phyloP scores from a whole-genome alignment of 2,888 invertebrate genomes.

The Cephus runcator region DNA sequence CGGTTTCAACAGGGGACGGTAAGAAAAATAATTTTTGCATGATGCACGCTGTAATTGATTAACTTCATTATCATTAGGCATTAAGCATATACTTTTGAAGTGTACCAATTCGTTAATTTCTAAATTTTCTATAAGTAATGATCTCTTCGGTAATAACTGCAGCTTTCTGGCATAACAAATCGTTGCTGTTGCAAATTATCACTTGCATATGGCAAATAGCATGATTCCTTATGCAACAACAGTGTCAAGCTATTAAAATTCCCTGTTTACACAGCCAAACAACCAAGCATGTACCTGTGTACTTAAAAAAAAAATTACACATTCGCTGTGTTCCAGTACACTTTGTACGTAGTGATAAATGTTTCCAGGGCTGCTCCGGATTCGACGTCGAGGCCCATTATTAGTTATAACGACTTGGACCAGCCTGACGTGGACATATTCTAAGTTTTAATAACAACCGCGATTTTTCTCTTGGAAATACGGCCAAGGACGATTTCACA shows the following conservation, averaged over 20 bases:
- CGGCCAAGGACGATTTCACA: background rate
- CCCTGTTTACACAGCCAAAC: background rate
- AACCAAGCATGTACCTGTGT: background rate
- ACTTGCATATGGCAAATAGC: background rate
- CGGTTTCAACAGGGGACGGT: slow-evolving; percentile 66
- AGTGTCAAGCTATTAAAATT: background rate
- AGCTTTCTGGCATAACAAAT: background rate
- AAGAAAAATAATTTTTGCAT: slow-evolving; percentile 29
- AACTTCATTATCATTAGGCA: background rate
- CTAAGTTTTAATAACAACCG: slow-evolving; percentile 61
- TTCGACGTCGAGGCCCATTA: slow-evolving; percentile 74
- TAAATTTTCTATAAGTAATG: background rate
- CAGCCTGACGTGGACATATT: slow-evolving; percentile 86
- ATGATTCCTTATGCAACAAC: background rate
- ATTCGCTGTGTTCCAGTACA: background rate
- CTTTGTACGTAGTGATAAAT: slow-evolving; percentile 37
- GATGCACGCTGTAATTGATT: background rate
- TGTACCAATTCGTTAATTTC: background rate
- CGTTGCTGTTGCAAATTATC: background rate
- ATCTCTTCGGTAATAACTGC: background rate
- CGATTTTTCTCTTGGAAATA: slow-evolving; percentile 7
- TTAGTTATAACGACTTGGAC: slow-evolving; percentile 92
- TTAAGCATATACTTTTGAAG: background rate
- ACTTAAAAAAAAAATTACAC: background rate
- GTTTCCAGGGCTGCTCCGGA: slow-evolving; percentile 62